A percentile compares a stretch with the other conserved stretches of the same genome.
Evolutionary conservation across 2,797 vertebrate species (phyloP).

Genomic region (Astyanax mexicanus): DNA sequence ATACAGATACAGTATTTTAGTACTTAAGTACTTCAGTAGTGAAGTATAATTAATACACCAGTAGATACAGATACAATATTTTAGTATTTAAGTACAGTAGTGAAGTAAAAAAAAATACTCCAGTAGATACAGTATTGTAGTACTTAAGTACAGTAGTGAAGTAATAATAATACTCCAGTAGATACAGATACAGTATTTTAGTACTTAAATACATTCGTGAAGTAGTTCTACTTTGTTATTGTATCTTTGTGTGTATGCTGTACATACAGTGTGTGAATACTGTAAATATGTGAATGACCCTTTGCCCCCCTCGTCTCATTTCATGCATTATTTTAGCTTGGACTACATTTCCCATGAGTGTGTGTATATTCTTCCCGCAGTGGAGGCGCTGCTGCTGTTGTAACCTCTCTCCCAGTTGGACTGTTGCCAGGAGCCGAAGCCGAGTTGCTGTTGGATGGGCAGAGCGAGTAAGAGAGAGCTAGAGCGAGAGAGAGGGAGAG

Average conservation of each 20-base stretch:
- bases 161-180: too few relatives aligned
- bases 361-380: conserved; percentile 45
- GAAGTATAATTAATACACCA: too few relatives aligned
- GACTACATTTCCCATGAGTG: conserved; percentile 63
- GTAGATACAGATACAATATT: too few relatives aligned
- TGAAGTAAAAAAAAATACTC: too few relatives aligned
- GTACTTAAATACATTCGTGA: too few relatives aligned
- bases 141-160: too few relatives aligned
- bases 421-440: conserved; percentile 55
- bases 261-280: background rate
- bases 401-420: conserved; percentile 75
- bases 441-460: conserved; percentile 42
- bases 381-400: conserved; percentile 19
- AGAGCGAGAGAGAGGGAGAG: background rate
- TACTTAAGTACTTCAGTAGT: too few relatives aligned
- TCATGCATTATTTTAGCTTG: background rate
- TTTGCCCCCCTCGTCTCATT: background rate
- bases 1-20: too few relatives aligned
- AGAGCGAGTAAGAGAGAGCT: conserved; percentile 2
- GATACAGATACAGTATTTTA: too few relatives aligned
- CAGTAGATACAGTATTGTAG: too few relatives aligned
- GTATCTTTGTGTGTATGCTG: background rate
- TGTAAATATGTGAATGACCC: background rate
- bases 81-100: too few relatives aligned
- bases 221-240: too few relatives aligned